Percentiles rank a stretch among this genome's conserved stretches.
Evolutionary conservation across 2,888 invertebrate genomes (phyloP).

Genomic region (Phyllotreta striolata): DNA sequence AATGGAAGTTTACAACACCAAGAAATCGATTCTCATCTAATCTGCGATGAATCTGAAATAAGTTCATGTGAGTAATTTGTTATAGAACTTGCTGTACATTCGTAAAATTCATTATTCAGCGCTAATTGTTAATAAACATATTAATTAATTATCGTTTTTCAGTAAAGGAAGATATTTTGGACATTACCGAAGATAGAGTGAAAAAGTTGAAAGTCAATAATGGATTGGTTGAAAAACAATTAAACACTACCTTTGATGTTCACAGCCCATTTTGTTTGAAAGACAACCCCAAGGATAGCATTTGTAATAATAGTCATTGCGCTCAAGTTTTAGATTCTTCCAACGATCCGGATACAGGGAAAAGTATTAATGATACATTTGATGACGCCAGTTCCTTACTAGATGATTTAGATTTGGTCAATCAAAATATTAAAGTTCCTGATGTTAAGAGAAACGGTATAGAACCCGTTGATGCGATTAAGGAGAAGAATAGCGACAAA

Average conservation of each 20-base stretch:
- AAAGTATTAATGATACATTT: constrained; percentile 49
- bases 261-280: constrained; percentile 38
- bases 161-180: constrained; percentile 23
- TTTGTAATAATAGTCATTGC: constrained; percentile 12
- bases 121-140: too few species aligned
- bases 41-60: constrained; percentile 22
- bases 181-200: constrained; percentile 14
- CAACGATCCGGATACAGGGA: constrained; percentile 17
- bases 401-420: constrained; percentile 45
- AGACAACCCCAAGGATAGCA: constrained; percentile 13
- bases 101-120: too few species aligned
- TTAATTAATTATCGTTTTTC: neutral
- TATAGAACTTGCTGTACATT: too few species aligned
- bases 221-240: constrained; percentile 21
- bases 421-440: constrained; percentile 31
- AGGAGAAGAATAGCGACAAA: constrained; percentile 43
- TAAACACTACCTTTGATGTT: constrained; percentile 47
- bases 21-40: constrained; percentile 26
- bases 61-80: constrained; percentile 7
- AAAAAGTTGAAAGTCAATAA: constrained; percentile 23
- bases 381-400: constrained; percentile 54
- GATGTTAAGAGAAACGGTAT: constrained; percentile 31
- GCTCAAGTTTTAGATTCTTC: constrained; percentile 22
- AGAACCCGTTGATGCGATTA: constrained; percentile 23
- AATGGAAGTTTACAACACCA: constrained; percentile 16